Evolutionary conservation across 30 jellyfish, hydroid and myxozoan genomes (phyloP).

Genomic region (Chrysaora quinquecirrha): DNA sequence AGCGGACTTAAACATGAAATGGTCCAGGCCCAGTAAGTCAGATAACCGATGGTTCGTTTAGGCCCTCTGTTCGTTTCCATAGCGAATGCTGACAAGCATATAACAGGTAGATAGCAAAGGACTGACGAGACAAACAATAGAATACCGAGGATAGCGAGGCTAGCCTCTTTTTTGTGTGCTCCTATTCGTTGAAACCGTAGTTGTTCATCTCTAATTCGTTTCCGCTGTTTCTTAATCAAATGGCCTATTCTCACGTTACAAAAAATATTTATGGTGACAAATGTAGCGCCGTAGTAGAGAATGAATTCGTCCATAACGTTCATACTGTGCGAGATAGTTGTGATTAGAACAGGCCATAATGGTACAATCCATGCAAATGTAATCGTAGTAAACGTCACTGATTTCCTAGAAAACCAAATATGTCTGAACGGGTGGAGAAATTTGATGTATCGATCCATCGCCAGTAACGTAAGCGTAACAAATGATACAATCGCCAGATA

Average conservation of each 20-base stretch:
- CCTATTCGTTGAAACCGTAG: background rate
- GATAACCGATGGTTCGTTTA: background rate
- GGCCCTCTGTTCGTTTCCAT: background rate
- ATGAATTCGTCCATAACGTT: constrained; percentile 17
- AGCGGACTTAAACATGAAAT: constrained; percentile 19
- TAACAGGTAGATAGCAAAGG: constrained; percentile 15
- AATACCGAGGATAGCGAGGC: constrained; percentile 18
- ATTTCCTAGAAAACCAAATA: background rate
- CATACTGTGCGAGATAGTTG: constrained; percentile 14
- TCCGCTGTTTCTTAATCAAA: constrained; percentile 39
- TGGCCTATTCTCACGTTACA: constrained; percentile 24
- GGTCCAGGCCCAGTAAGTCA: constrained; percentile 54
- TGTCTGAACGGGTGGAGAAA: constrained; percentile 54
- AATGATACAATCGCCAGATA: constrained; percentile 28
- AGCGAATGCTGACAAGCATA: background rate
- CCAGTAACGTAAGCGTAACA: constrained; percentile 37
- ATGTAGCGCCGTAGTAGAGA: constrained; percentile 11
- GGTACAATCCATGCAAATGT: constrained; percentile 29
- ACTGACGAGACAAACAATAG: constrained; percentile 23
- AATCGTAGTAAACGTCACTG: background rate
- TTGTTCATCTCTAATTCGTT: constrained; percentile 14
- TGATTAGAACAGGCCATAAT: constrained; percentile 28
- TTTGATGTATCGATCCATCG: constrained; percentile 33
- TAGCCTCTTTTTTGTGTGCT: constrained; percentile 7
- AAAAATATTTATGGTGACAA: constrained; percentile 1